Base-by-base conservation (phyloP, 1,140 invertebrate species). In the Chironomus striatipennis region DNA sequence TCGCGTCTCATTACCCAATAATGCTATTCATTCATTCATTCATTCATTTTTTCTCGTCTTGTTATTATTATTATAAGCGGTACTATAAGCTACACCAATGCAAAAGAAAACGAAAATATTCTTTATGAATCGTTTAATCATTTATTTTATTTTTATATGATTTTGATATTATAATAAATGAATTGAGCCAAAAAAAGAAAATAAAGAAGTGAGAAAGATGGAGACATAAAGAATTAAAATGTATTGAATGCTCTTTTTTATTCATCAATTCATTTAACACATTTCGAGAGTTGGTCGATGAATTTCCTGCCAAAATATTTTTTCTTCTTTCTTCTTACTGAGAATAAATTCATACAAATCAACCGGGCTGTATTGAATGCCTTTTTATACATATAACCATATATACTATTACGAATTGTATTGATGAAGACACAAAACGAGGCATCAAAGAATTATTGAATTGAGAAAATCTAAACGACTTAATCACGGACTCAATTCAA, bases 401-500 rank as follows among this genome's bases (percentile, higher is more conserved):
- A 34, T 34, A 34, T 34, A 34, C 2, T 34, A 34, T 34, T 34
- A 2, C 24, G 24, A 34, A 34, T 34, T 34, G 24, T 34, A 34
- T 34, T 34, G 24, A 34, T 34, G 24, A 34, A 34, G 24, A 34
- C 5, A 34, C 24, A 34, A 34, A 34, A 34, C 24, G 24, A 34
- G 24, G 24, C 24, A 34, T 34, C 24, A 5, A 34, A 34, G 24
- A 57, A 57, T 57, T n/a, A 57, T n/a, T 57, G 47, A 57, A n/a
- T 57, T 57, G 8, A 47, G 47, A 57, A 12, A 70, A 70, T 10
- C n/a, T 70, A 70, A 70, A 70, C 65, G 65, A 20, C 65, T 70
- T 70, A 70, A 70, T 70, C 65, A 70, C 18, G 65, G 65, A 9
- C 20, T 67, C 64, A 57, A 57, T 57, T 70, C 65, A 70, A 57